A percentile compares a stretch with the other conserved stretches of the same genome.
These are phyloP conservation scores for Trisateles emortualis DNA, from an alignment of 2,888 invertebrate genomes.

Conservation along the genomic window DNA sequence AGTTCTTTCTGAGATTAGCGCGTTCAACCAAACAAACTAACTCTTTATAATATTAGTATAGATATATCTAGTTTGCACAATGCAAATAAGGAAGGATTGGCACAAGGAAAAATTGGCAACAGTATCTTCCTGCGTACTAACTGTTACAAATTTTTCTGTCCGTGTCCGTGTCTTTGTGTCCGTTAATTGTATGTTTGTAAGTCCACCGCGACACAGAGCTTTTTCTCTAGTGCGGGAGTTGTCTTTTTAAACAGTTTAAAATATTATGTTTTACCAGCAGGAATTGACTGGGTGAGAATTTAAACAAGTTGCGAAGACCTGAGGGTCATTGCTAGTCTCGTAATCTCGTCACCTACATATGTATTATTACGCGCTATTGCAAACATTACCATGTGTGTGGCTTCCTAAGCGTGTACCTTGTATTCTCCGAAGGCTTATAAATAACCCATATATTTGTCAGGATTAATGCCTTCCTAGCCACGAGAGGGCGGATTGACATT, in stretches of 20 bases:
- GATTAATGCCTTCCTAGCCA: constrained; percentile 7
- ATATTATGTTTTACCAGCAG: no score
- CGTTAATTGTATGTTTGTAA: neutral
- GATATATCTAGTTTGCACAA: neutral
- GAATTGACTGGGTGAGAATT: no score
- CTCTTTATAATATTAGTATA: no score
- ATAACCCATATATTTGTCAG: constrained; percentile 27
- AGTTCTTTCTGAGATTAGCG: no score
- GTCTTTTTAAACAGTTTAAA: no score
- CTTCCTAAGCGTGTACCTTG: constrained; percentile 38
- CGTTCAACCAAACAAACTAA: no score
- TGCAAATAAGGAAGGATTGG: constrained; percentile 15
- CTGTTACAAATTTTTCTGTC: neutral
- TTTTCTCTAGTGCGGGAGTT: no score
- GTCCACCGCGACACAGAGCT: no score
- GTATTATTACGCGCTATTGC: constrained; percentile 30
- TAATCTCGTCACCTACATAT: constrained; percentile 34
- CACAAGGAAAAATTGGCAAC: constrained; percentile 14
- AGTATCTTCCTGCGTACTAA: neutral
- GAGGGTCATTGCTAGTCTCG: constrained; percentile 22
- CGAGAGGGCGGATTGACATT: constrained; percentile 7
- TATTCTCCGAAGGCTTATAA: constrained; percentile 31
- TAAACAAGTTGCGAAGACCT: neutral
- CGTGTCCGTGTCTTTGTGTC: no score
- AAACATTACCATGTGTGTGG: constrained; percentile 36